Base-by-base conservation (phyloP, 1,140 invertebrate species). In the Danaus plexippus region DNA sequence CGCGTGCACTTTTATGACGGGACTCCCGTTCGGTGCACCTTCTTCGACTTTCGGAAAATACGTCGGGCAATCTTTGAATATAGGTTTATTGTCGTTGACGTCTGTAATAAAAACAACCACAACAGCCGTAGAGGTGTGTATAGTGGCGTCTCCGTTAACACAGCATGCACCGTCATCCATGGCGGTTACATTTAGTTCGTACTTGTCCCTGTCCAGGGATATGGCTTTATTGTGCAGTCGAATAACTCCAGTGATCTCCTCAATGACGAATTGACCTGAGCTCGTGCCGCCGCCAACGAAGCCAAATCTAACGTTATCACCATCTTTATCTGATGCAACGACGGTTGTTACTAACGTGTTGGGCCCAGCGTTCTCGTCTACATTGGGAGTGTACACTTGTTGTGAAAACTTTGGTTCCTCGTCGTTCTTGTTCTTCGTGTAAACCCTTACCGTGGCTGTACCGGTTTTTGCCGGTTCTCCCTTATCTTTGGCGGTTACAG, bases 61-160 rank as follows among this genome's bases (percentile, higher is more conserved):
- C 7, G 92, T 96, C 0, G 92, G 91, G 77, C 96, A 98, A 63
- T 97, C 95, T 79, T 96, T 95, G 72, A 98, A 98, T 22, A 96
- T 92, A 0, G 96, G 96, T 71, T 97, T 97, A 75, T 97, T 97
- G 66, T 98, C 96, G 75, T 98, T 98, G 0, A 98, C 96, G 74
- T 98, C 97, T 0, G 96, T 98, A 47, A 98, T 97, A 71, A 97
- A 97, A 0, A 98, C 96, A 1, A 98, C 96, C 1, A 98, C 96
- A 0, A 98, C 95, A n/a, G 96, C 96, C 0, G 96, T 97, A 13
- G 94, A 95, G 0, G 96, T 97, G 72, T 98, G 96, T 58, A 95
- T 94, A 0, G 93, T 96, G 0, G 90, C 86, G 52, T 93, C 92
- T 0, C 96, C 96, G 63, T 96, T 94, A 2, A 92, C 92, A 75